phyloP scores from a whole-genome alignment of 1,140 invertebrate species.

The Drosophila nasuta region DNA sequence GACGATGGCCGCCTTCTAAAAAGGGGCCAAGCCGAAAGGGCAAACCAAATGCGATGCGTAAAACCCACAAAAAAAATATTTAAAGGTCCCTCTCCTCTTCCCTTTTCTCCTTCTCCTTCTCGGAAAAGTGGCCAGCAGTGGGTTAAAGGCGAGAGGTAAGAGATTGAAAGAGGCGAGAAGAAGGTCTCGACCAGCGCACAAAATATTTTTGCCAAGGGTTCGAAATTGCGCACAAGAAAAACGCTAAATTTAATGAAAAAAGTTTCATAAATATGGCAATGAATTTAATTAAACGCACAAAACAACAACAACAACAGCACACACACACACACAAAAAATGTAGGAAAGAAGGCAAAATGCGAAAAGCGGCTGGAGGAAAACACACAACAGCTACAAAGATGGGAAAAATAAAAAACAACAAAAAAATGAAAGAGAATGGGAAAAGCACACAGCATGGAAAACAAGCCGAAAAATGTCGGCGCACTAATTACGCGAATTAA shows the following conservation, averaged over 20 bases:
- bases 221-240: slow-evolving; percentile 62
- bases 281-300: slow-evolving; percentile 79
- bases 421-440: slow-evolving; percentile 11
- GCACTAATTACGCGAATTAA: slow-evolving; percentile 81
- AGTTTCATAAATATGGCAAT: slow-evolving; percentile 84
- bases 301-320: slow-evolving; percentile 24
- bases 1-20: slow-evolving; percentile 9
- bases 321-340: slow-evolving; percentile 11
- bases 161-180: slow-evolving; percentile 18
- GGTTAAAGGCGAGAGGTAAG: slow-evolving; percentile 21
- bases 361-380: slow-evolving; percentile 46
- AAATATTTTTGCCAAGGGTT: slow-evolving; percentile 62
- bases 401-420: slow-evolving; percentile 6
- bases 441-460: slow-evolving; percentile 47
- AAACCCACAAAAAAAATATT: slow-evolving; percentile 75
- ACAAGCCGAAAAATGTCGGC: slow-evolving; percentile 74
- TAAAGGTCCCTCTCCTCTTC: slow-evolving; percentile 26
- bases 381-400: not conserved
- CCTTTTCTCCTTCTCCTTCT: not conserved
- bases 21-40: slow-evolving; percentile 41
- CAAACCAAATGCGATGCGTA: slow-evolving; percentile 62
- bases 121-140: slow-evolving; percentile 40
- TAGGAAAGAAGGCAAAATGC: slow-evolving; percentile 20
- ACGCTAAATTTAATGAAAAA: slow-evolving; percentile 81
- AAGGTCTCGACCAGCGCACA: slow-evolving; percentile 17